Evolutionary conservation across 2,888 invertebrate genomes (phyloP).

Genomic region (Dryomyza anilis): DNA sequence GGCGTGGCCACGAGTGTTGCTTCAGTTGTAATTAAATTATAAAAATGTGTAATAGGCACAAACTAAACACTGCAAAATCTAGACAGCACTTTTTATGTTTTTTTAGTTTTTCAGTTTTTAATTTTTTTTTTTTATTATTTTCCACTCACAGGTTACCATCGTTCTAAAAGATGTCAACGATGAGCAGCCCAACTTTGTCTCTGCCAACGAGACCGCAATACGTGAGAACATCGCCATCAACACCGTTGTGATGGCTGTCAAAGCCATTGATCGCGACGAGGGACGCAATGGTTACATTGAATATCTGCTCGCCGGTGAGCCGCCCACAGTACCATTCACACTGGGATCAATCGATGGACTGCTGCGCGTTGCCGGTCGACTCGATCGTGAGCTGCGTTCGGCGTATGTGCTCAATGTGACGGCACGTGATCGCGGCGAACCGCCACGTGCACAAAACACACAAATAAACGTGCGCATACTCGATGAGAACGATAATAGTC

Average conservation of each 20-base stretch:
- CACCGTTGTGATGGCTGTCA: constrained; percentile 86
- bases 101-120: not conserved
- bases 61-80: not conserved
- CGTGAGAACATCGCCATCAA: constrained; percentile 85
- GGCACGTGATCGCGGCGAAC: constrained; percentile 89
- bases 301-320: constrained; percentile 75
- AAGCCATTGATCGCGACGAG: constrained; percentile 88
- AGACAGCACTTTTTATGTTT: not conserved
- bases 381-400: constrained; percentile 82
- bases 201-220: constrained; percentile 78
- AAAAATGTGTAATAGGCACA: not conserved
- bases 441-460: constrained; percentile 73
- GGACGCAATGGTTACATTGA: constrained; percentile 90
- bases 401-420: constrained; percentile 78
- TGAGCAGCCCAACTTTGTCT: constrained; percentile 84
- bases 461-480: constrained; percentile 75
- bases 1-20: not conserved
- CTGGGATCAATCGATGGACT: constrained; percentile 88
- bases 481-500: constrained; percentile 90
- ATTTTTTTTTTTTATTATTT: not conserved
- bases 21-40: constrained; percentile 8
- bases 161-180: constrained; percentile 90
- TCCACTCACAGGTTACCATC: constrained; percentile 77
- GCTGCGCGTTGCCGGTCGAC: constrained; percentile 79
- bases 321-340: constrained; percentile 68